phyloP scores from a whole-genome alignment of 1,140 invertebrate genomes.

The Heliconius melpomene region DNA sequence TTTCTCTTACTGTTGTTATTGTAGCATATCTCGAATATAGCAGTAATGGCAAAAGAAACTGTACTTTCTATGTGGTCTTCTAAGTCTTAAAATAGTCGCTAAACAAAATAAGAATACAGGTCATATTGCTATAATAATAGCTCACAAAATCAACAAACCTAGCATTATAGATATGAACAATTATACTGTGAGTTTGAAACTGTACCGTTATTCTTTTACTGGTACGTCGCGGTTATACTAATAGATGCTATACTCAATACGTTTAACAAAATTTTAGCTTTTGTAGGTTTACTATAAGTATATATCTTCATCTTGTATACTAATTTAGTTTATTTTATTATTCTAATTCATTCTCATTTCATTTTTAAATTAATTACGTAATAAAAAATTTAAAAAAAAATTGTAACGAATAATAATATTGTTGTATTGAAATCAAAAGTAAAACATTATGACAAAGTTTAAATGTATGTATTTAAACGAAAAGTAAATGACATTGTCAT shows the following conservation, averaged over 20 bases:
- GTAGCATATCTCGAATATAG: slow-evolving; percentile 22
- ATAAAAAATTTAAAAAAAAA: too few relatives aligned
- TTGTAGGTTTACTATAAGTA: too few relatives aligned
- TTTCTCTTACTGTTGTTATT: slow-evolving; percentile 28
- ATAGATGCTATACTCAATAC: background rate
- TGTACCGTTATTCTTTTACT: background rate
- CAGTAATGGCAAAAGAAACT: slow-evolving; percentile 27
- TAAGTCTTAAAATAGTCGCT: slow-evolving; percentile 11
- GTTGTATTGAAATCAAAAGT: too few relatives aligned
- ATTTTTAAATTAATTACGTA: too few relatives aligned
- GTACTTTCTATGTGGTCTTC: slow-evolving; percentile 35
- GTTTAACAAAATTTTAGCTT: too few relatives aligned
- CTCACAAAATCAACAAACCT: background rate
- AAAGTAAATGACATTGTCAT: background rate
- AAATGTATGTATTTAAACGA: background rate
- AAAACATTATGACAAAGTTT: too few relatives aligned
- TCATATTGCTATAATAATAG: background rate
- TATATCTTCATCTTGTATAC: too few relatives aligned
- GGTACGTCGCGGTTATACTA: background rate
- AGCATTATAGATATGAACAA: background rate
- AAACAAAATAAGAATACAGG: background rate
- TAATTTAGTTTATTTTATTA: too few relatives aligned
- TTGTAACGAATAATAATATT: too few relatives aligned
- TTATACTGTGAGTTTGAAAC: background rate
- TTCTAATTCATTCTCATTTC: too few relatives aligned